phyloP scores from a whole-genome alignment of 2,113 vertebrate species.

The Heteronetta atricapilla region DNA sequence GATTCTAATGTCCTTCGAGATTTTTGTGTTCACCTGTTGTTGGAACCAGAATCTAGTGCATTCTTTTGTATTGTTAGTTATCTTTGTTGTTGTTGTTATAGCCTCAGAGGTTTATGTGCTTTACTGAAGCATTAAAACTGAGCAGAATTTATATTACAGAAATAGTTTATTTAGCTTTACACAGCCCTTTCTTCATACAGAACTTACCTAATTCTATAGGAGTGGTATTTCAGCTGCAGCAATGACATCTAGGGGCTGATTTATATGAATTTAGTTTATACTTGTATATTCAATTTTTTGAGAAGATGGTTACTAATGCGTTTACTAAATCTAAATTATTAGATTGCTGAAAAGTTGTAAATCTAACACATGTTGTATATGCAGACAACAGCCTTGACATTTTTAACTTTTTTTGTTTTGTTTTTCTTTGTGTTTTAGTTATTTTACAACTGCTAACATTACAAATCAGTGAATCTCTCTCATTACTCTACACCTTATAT shows the following conservation, averaged over 20 bases:
- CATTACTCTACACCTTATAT: background rate
- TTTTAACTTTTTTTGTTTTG: slow-evolving; percentile 5
- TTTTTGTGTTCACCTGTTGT: background rate
- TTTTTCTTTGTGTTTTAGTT: slow-evolving; percentile 33
- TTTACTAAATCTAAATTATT: slow-evolving; percentile 42
- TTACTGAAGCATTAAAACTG: slow-evolving; percentile 54
- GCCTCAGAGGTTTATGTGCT: slow-evolving; percentile 54
- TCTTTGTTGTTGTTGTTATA: background rate
- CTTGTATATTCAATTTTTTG: background rate
- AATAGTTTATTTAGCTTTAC: slow-evolving; percentile 53
- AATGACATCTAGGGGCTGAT: slow-evolving; percentile 77
- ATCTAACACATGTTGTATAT: background rate
- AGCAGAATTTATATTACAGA: slow-evolving; percentile 66
- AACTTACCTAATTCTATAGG: slow-evolving; percentile 19
- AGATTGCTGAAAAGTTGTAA: slow-evolving; percentile 27
- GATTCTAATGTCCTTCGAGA: background rate
- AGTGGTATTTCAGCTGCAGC: slow-evolving; percentile 73
- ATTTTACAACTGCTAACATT: background rate
- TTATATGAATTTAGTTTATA: slow-evolving; percentile 69
- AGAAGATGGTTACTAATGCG: slow-evolving; percentile 27
- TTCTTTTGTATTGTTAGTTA: background rate
- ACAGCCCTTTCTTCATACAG: slow-evolving; percentile 28
- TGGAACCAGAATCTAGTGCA: background rate
- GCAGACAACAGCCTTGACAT: background rate
- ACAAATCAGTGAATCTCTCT: background rate